Base-by-base conservation (phyloP, 2,113 vertebrate genomes). In the Colistium nudipinnis region DNA sequence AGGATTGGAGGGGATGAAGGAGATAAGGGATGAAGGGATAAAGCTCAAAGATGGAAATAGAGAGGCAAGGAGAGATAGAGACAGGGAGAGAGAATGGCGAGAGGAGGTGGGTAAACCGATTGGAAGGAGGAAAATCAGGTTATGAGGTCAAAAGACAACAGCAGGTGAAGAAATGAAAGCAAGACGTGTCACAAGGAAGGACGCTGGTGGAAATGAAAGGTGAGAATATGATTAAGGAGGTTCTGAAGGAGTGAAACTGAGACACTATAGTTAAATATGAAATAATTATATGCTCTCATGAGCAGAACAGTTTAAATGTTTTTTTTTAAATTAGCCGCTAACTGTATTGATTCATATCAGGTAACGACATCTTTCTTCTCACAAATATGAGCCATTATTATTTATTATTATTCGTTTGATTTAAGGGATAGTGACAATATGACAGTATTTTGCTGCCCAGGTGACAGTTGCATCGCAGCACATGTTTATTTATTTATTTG, bases 1-100 rank as follows among this genome's bases (percentile, higher is more conserved):
- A 92, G 89, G 91, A 93, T 93, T 92, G 92, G 82, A 88, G 79
- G 68, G 90, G 92, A 93, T 93, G 91, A 93, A 91, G 90, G 90
- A 92, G 92, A 93, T 94, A 90, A 94, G 80, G 89, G 91, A 92
- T 92, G 91, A 92, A 89, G 82, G 86, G 92, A 94, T 94, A 92
- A 91, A 91, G 91, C 81, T 82, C 88, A 89, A 84, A 87, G 93
- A 91, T 92, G 80, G 88, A 90, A 92, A 91, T 87, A 92, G 83
- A 89, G 86, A 89, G 73, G 64, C 74, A 76, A 70, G 53, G 35
- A 75, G 70, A 66, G 76, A 53, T 62, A 62, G 75, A 61, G 60
- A 45, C 68, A 62, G 57, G 47, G 76, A 73, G 31, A 36, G 68
- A 62, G 39, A 25, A 31, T 8, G 64, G 54, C 19, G 51, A 74